phyloP scores from a whole-genome alignment of 2,797 vertebrate genomes.

The Gymnothorax javanicus region DNA sequence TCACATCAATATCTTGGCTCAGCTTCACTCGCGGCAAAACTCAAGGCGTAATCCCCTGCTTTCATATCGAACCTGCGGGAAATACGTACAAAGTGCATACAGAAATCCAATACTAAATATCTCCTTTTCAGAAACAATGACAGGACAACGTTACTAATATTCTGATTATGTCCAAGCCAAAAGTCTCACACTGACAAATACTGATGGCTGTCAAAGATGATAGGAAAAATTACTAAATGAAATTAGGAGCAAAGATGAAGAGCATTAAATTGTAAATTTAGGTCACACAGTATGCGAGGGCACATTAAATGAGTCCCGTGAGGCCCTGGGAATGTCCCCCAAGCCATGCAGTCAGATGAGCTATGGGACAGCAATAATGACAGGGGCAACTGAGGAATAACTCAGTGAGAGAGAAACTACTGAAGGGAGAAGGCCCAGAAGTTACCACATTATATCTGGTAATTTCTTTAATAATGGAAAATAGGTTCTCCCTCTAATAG shows the following conservation, averaged over 20 bases:
- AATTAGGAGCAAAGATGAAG: background rate
- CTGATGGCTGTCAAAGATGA: background rate
- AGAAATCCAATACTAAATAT: background rate
- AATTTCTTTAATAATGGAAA: background rate
- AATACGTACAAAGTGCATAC: background rate
- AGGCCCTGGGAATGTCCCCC: slow-evolving; percentile 1
- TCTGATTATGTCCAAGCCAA: slow-evolving; percentile 34
- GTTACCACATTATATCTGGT: background rate
- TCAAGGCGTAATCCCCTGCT: background rate
- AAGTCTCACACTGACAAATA: slow-evolving; percentile 18
- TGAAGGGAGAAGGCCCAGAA: background rate
- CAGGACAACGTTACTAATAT: slow-evolving; percentile 31
- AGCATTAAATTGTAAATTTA: background rate
- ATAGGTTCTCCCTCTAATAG: background rate
- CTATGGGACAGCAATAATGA: background rate
- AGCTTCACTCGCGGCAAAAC: background rate
- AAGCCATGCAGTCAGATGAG: background rate
- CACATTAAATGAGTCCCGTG: background rate
- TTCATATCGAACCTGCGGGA: background rate
- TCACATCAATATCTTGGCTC: slow-evolving; percentile 11
- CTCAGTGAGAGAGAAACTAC: background rate
- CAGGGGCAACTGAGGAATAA: background rate
- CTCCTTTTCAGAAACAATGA: background rate
- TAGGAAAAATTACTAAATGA: background rate
- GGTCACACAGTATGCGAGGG: background rate